These are phyloP conservation scores for Abscondita cerata DNA, from an alignment of 2,888 invertebrate species.

Conservation along the genomic window DNA sequence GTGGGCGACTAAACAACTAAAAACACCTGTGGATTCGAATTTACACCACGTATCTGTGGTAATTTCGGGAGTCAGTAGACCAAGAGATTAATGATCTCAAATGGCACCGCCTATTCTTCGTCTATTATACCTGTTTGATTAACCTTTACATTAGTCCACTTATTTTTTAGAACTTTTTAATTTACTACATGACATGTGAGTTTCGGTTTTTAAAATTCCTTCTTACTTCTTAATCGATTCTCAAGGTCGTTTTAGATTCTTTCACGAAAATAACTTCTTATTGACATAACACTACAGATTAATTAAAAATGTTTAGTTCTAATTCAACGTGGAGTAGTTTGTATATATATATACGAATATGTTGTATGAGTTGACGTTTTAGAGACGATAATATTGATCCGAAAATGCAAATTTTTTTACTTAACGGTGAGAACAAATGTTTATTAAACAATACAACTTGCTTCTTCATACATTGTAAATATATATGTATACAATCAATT, in stretches of 20 bases:
- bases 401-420: too few relatives aligned
- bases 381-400: too few relatives aligned
- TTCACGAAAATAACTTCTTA: neutral
- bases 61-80: conserved; percentile 32
- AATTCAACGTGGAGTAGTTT: neutral
- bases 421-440: too few relatives aligned
- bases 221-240: neutral
- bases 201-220: neutral
- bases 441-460: too few relatives aligned
- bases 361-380: too few relatives aligned
- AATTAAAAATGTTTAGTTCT: neutral
- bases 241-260: neutral
- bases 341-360: too few relatives aligned
- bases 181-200: neutral
- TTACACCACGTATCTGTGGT: conserved; percentile 33
- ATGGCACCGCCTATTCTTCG: conserved; percentile 13
- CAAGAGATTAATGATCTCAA: conserved; percentile 26
- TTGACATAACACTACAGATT: conserved; percentile 8
- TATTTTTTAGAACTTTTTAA: neutral
- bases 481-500: too few relatives aligned
- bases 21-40: conserved; percentile 34
- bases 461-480: too few relatives aligned
- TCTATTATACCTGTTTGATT: conserved; percentile 24
- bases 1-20: conserved; percentile 32
- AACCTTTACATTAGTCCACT: conserved; percentile 3